A percentile compares a stretch with the other conserved stretches of the same genome.
Conservation (phyloP, 2,888 invertebrate genomes). For the Himalopsyche japonica region DNA sequence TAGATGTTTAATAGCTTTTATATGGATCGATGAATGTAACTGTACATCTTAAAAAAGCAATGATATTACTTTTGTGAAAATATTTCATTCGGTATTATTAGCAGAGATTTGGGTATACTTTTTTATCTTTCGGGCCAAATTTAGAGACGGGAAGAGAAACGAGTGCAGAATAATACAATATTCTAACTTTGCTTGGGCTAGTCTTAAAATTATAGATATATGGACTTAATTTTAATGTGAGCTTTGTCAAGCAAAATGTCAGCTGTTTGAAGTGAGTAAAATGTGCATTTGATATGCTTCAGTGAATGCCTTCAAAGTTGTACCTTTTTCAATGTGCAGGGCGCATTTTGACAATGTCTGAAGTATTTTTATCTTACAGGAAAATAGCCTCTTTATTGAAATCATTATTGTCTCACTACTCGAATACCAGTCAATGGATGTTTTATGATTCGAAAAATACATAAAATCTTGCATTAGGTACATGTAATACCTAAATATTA, state of each 20-base stretch:
- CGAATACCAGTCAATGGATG: too few relatives aligned
- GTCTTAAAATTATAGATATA: slow-evolving; percentile 24
- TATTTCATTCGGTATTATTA: not conserved
- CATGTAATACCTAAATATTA: too few relatives aligned
- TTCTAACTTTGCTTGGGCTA: slow-evolving; percentile 23
- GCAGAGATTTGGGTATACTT: not conserved
- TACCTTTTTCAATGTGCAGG: not conserved
- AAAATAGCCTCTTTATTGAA: too few relatives aligned
- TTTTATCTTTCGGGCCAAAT: not conserved
- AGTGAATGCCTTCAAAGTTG: slow-evolving; percentile 13
- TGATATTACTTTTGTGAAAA: not conserved
- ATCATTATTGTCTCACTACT: too few relatives aligned
- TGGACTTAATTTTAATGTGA: slow-evolving; percentile 24
- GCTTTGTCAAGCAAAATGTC: slow-evolving; percentile 10
- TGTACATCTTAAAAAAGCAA: not conserved
- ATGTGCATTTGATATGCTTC: slow-evolving; percentile 10
- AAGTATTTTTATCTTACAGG: not conserved
- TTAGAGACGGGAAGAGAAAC: not conserved
- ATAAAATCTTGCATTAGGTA: too few relatives aligned
- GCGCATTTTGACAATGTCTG: not conserved
- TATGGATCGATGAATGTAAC: not conserved
- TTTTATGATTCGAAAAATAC: too few relatives aligned
- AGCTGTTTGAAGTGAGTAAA: not conserved
- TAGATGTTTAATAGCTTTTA: slow-evolving; percentile 2
- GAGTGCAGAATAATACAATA: not conserved